Evolutionary conservation across 2,113 vertebrate species (phyloP).

Genomic region (Ancistrus triradiatus): DNA sequence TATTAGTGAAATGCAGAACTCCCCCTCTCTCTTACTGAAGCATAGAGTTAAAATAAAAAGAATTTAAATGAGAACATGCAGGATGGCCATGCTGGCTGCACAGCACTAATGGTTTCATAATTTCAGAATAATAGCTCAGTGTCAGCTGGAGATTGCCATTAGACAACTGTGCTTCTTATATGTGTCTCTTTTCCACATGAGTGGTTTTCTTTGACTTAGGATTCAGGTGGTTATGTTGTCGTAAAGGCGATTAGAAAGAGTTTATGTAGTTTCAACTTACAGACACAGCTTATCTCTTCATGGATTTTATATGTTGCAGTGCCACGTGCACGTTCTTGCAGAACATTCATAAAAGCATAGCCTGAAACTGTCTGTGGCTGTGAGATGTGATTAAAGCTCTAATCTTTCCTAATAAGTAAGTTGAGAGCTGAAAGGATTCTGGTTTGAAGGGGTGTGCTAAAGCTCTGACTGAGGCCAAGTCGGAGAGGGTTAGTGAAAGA

Average conservation of each 20-base stretch:
- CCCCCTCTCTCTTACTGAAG: conserved; percentile 59
- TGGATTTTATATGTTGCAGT: too few species aligned
- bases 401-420: conserved; percentile 36
- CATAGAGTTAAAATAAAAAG: conserved; percentile 68
- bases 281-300: too few species aligned
- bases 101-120: conserved; percentile 68
- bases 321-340: too few species aligned
- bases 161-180: conserved; percentile 35
- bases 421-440: conserved; percentile 14
- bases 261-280: not conserved
- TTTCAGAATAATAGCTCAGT: conserved; percentile 66
- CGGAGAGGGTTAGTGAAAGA: conserved; percentile 54
- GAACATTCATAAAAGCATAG: too few species aligned
- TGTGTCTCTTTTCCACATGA: conserved; percentile 14
- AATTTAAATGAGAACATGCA: conserved; percentile 67
- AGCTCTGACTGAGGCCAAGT: conserved; percentile 31
- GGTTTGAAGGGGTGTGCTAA: conserved; percentile 5
- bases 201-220: conserved; percentile 22
- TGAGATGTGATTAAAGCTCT: conserved; percentile 17
- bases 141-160: conserved; percentile 62
- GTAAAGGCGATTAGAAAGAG: conserved; percentile 3
- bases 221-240: conserved; percentile 22
- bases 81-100: conserved; percentile 60
- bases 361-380: not conserved
- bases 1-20: conserved; percentile 62